Evolutionary conservation across 2,888 invertebrate genomes (phyloP), one percentile per base, ranked within the genome.

Genomic region (Campoletis raptor): DNA sequence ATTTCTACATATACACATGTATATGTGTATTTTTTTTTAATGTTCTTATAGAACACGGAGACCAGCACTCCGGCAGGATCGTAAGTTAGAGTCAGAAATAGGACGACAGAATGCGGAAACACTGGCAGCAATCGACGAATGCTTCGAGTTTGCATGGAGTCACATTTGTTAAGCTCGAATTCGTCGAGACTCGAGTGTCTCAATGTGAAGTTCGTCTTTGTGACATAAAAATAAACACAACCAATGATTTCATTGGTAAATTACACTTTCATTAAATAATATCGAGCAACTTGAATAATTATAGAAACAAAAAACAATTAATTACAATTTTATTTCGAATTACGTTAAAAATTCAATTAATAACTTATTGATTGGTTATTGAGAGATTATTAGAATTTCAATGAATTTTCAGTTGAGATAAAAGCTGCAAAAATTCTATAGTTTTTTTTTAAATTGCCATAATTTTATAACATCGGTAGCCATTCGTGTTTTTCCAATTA

Each of bases 61-160:
- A 40, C 61, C 57, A 67, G 61, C 8, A 30, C 78, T 61, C 78
- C 61, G 73, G 66, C 79, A 79, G 69, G 76, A 81, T 82, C 84
- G 85, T 45, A 66, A 42, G 87, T 66, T 45, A 30, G 72, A 86
- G 88, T 86, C 86, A 88, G 90, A 89, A 91, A 91, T 89, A 88
- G 90, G 90, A 90, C 87, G 87, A 83, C 86, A 89, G 91, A 92
- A 92, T 91, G 91, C 92, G 92, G 91, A 91, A 92, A 91, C 89
- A 89, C 89, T 88, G 89, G 87, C 88, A 89, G 84, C 83, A 64
- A 64, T 87, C 78, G 81, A 79, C 73, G 70, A 69, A 70, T 82
- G 67, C 87, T 80, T 83, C 87, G 88, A 86, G 85, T 85, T 82
- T 89, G 89, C 87, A 86, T 82, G 86, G 85, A 83, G 82, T 87